Evolutionary conservation across 2,888 invertebrate species (phyloP), one percentile per base, ranked within the genome.

Genomic region (Cryptocheilus praepositus): DNA sequence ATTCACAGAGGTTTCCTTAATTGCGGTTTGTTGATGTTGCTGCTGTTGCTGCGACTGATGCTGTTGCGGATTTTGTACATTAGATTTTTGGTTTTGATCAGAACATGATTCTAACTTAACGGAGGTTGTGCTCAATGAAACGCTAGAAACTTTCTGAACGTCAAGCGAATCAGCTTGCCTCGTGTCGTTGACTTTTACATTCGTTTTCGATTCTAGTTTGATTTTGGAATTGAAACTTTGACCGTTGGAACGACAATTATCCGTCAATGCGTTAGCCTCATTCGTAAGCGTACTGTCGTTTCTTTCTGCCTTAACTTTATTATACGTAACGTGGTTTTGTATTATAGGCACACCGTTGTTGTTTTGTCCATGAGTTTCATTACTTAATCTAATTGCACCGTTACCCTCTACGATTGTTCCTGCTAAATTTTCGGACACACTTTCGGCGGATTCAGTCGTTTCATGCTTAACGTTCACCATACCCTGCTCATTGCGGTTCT

Each of bases 271-370:
- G 15, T 60, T 65, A 69, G 70, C 63, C 67, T 70, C 71, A 25
- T 67, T 75, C 51, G 64, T 70, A 67, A 71, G 54, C 61, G 68
- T 67, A 69, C 54, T 73, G 64, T 80, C 78, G 55, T 71, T 66
- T 71, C 71, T 81, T 54, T 82, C 82, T n/a, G 80, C 67, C 64
- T 82, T 84, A 65, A 79, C 70, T 63, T 81, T 81, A 83, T 71
- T 76, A 77, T 79, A 85, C 71, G 80, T 80, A 76, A 86, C 79
- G 72, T 86, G 84, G 82, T 86, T 86, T 78, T 83, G 81, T 76
- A 84, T 81, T 81, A 86, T 82, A 85, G 86, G 84, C 84, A 86
- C 86, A 82, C 83, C 81, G 74, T 83, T 84, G 79, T 79, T 85
- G 82, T 81, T 86, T 67, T 85, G 84, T 82, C 80, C 81, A 58